Evolutionary conservation across 92 coral and sea anemone genomes (phyloP), one percentile per base, ranked within the genome.

Genomic region (Porites divaricata): DNA sequence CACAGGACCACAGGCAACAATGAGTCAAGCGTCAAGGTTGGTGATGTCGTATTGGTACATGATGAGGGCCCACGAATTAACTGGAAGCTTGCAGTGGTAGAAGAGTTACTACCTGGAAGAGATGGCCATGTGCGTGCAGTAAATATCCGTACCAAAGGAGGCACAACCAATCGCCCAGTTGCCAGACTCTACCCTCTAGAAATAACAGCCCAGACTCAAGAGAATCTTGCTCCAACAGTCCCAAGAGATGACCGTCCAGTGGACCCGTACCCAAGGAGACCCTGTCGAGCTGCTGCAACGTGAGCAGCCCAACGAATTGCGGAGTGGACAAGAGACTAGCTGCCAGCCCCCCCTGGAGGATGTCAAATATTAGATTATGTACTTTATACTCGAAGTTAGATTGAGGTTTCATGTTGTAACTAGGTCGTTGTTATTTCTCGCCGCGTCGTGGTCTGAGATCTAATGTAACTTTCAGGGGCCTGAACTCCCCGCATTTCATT

Each of bases 81-180:
- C 54, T 51, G 54, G 54, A 51, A 51, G 9, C 54, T 51, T 51
- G 54, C 54, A 51, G 54, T 51, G 54, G 54, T 51, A 51, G 54
- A 51, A 51, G 54, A 51, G 9, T 9, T 51, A 51, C 54, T 51
- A 51, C 54, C 54, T 51, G 54, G 54, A 51, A 51, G 54, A 51
- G 54, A 51, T 9, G 54, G 54, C 9, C 4, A 51, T 51, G 54
- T 51, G 4, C 54, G 54, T 51, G 54, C 54, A 51, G 54, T 51
- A 51, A 51, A 51, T 9, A 51, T 51, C 54, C 54, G 54, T 51
- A 51, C 54, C 54, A 4, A 51, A 51, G 54, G 54, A 51, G 54
- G 54, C 54, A 63, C 70, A 85, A 86, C 89, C 23, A 77, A 86
- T 74, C 79, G 88, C 54, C 70, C 80, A 26, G 78, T 78, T 5